phyloP scores from a whole-genome alignment of 1,140 invertebrate genomes.

The Glossosoma conforme region DNA sequence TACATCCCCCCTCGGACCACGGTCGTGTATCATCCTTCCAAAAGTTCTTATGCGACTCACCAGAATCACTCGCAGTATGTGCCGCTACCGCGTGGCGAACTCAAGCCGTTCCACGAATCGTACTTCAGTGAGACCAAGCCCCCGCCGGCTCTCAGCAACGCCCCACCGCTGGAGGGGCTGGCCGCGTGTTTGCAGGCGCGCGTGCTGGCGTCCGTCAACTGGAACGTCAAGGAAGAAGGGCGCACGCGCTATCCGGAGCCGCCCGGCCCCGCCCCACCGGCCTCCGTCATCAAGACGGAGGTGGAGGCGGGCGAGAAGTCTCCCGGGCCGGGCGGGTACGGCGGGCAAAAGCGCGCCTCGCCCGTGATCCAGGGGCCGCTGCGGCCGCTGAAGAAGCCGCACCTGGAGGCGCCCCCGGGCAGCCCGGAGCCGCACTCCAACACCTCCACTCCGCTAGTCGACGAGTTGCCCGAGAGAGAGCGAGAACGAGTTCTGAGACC shows the following conservation, averaged over 20 bases:
- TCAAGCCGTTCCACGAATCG: slow-evolving; percentile 67
- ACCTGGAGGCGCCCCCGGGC: slow-evolving; percentile 36
- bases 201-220: slow-evolving; percentile 58
- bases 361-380: slow-evolving; percentile 38
- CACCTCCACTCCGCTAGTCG: slow-evolving; percentile 58
- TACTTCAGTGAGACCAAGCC: slow-evolving; percentile 52
- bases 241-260: slow-evolving; percentile 20
- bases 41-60: slow-evolving; percentile 29
- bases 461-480: slow-evolving; percentile 50
- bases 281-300: slow-evolving; percentile 29
- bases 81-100: slow-evolving; percentile 63
- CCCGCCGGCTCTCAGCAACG: slow-evolving; percentile 39
- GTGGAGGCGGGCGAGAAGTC: slow-evolving; percentile 29
- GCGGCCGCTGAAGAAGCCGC: slow-evolving; percentile 33
- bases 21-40: slow-evolving; percentile 36
- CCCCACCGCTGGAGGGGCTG: slow-evolving; percentile 55
- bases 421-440: slow-evolving; percentile 56
- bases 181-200: slow-evolving; percentile 78
- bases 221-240: slow-evolving; percentile 57
- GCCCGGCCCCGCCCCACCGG: slow-evolving; percentile 8
- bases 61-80: slow-evolving; percentile 47
- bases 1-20: slow-evolving; percentile 34
- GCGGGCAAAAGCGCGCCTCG: slow-evolving; percentile 35
- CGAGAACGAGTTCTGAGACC: slow-evolving; percentile 36
- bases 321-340: slow-evolving; percentile 31